These are phyloP conservation scores for Phenganax stokvisi DNA, from an alignment of 92 coral and sea anemone genomes.

Conservation along the genomic window DNA sequence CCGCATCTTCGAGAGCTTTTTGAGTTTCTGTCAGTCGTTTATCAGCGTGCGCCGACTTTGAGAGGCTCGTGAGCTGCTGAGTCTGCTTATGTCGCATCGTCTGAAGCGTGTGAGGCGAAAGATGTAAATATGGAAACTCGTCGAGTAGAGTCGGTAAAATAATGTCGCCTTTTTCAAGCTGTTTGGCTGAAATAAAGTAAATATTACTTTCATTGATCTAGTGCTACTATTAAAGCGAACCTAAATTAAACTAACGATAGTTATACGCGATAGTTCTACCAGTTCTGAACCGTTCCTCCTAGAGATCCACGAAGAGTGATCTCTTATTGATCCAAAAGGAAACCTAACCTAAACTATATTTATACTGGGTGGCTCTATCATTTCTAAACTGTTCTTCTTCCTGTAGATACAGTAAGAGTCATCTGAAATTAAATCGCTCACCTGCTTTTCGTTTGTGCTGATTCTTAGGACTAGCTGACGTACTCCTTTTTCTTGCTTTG, in stretches of 20 bases:
- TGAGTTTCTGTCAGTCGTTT: slow-evolving; percentile 69
- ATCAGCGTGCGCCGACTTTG: slow-evolving; percentile 56
- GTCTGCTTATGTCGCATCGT: slow-evolving; percentile 92
- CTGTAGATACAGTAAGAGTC: too few species aligned
- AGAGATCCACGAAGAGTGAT: too few species aligned
- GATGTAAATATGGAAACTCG: slow-evolving; percentile 95
- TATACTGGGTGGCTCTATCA: too few species aligned
- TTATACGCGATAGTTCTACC: too few species aligned
- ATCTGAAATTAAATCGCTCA: neutral
- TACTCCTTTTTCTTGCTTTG: slow-evolving; percentile 75
- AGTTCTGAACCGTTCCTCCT: too few species aligned
- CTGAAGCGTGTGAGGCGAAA: slow-evolving; percentile 95
- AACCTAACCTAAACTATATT: too few species aligned
- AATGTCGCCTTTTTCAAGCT: slow-evolving; percentile 36
- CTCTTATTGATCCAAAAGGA: too few species aligned
- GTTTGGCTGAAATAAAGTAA: slow-evolving; percentile 18
- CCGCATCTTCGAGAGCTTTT: slow-evolving; percentile 81
- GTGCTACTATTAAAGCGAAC: too few species aligned
- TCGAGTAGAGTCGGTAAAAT: slow-evolving; percentile 83
- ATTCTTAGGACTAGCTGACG: slow-evolving; percentile 82
- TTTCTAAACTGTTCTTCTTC: too few species aligned
- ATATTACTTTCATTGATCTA: too few species aligned
- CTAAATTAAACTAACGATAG: too few species aligned
- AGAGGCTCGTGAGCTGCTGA: slow-evolving; percentile 65
- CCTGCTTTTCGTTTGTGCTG: slow-evolving; percentile 50